Evolutionary conservation across 1,140 invertebrate genomes (phyloP), one percentile per base, ranked within the genome.

Genomic region (Drosophila micromelanica): DNA sequence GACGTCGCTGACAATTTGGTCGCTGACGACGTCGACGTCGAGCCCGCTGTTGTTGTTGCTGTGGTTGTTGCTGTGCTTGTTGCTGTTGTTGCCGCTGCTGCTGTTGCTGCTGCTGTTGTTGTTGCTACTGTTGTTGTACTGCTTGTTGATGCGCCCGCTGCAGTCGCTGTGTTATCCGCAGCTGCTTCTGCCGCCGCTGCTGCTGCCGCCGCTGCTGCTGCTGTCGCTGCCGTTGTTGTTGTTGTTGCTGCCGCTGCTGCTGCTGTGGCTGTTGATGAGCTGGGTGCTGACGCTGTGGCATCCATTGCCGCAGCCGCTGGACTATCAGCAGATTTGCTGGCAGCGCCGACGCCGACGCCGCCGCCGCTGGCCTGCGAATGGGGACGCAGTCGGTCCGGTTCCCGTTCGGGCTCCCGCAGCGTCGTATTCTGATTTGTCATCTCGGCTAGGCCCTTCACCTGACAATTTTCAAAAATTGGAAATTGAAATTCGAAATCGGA

Each of bases 381-480:
- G 12, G 90, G 90, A 80, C 91, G 79, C 67, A 92, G 60, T 27
- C 91, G 91, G 54, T 92, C 91, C 27, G 91, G 91, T 61, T 92
- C 92, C 56, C 91, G 74, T 71, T 92, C 92, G 56, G 91, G 91
- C 45, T 92, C 92, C 35, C 91, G 76, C 70, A 93, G 92, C 64
- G 93, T 93, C 77, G 94, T 93, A 89, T 95, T 95, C 92, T 96
- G 93, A 91, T 96, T 96, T 81, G 96, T 97, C 96, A 97, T 97
- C 93, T 98, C 97, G 92, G 97, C 96, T 86, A 98, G 93, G 89
- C 97, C 97, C 93, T 97, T 97, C 61, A 96, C 96, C 93, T 95
- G 73, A 3, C 78, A 87, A 7, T n/a, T 5, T 23, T 0, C 2
- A 23, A 23, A 23, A 30, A 30, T 3, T 48, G 46, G 2, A 27